Evolutionary conservation across 30 jellyfish, hydroid and myxozoan species (phyloP).

Genomic region (Hydractinia symbiolongicarpus): DNA sequence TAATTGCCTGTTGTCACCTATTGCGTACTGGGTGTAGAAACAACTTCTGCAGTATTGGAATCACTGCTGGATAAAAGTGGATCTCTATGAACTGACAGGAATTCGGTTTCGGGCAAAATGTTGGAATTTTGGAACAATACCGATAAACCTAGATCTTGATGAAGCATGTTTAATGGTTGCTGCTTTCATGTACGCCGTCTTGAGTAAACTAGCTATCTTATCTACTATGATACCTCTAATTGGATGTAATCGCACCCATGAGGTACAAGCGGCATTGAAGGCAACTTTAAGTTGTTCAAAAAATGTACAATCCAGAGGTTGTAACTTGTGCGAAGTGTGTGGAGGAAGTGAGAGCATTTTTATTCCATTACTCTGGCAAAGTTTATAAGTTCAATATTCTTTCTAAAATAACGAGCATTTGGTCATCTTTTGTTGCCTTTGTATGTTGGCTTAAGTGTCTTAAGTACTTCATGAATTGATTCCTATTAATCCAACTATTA

Average conservation of each 20-base stretch:
- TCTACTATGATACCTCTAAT: constrained; percentile 14
- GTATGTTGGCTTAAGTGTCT: constrained; percentile 16
- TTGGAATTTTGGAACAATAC: constrained; percentile 28
- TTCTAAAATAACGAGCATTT: constrained; percentile 45
- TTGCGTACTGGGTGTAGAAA: background rate
- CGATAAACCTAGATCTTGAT: constrained; percentile 26
- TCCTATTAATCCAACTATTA: background rate
- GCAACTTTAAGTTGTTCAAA: constrained; percentile 28
- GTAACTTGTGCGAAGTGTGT: constrained; percentile 58
- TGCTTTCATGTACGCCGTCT: constrained; percentile 24
- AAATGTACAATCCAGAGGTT: constrained; percentile 41
- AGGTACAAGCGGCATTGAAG: constrained; percentile 34
- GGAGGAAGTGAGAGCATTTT: constrained; percentile 41
- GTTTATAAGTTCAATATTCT: constrained; percentile 28
- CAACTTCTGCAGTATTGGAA: background rate
- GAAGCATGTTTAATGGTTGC: constrained; percentile 35
- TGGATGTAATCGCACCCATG: constrained; percentile 37
- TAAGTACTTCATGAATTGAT: background rate
- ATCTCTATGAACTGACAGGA: constrained; percentile 16
- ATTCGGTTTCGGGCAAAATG: constrained; percentile 24
- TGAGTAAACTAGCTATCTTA: constrained; percentile 30
- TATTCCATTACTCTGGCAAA: constrained; percentile 35
- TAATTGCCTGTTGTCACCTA: background rate
- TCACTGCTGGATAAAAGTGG: no score
- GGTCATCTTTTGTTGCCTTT: background rate